These are phyloP conservation scores for Electrophaes corylata DNA, from an alignment of 2,888 invertebrate species.

Conservation along the genomic window DNA sequence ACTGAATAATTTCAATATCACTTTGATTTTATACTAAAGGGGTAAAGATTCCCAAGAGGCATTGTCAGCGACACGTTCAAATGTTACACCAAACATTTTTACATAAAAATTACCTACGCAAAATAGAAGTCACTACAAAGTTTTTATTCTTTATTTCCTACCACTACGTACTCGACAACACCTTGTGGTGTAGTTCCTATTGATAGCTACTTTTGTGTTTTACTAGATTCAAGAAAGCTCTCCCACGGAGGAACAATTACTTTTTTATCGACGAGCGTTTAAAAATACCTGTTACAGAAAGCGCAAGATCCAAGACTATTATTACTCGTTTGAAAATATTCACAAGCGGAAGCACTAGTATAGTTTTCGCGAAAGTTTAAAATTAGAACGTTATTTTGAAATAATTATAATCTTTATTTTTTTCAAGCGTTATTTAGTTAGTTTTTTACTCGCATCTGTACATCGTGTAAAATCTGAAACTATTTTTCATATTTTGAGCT, in stretches of 20 bases:
- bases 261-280: slow-evolving; percentile 17
- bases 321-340: slow-evolving; percentile 10
- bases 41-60: too few relatives aligned
- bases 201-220: slow-evolving; percentile 4
- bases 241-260: slow-evolving; percentile 12
- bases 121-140: neutral
- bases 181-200: slow-evolving; percentile 1
- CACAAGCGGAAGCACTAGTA: neutral
- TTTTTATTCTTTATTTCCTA: neutral
- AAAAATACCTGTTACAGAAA: slow-evolving; percentile 15
- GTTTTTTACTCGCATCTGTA: too few relatives aligned
- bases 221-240: slow-evolving; percentile 15
- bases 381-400: too few relatives aligned
- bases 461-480: too few relatives aligned
- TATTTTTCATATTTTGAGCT: too few relatives aligned
- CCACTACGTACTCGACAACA: slow-evolving; percentile 9
- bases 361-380: too few relatives aligned
- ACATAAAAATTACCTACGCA: neutral
- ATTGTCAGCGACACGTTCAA: too few relatives aligned
- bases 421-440: too few relatives aligned
- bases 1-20: too few relatives aligned
- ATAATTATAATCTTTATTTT: too few relatives aligned
- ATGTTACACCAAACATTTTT: too few relatives aligned
- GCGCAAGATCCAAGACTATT: neutral
- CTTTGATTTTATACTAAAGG: too few relatives aligned